Conservation (phyloP, 2,113 vertebrate genomes). For the Brevimyrus niger region DNA sequence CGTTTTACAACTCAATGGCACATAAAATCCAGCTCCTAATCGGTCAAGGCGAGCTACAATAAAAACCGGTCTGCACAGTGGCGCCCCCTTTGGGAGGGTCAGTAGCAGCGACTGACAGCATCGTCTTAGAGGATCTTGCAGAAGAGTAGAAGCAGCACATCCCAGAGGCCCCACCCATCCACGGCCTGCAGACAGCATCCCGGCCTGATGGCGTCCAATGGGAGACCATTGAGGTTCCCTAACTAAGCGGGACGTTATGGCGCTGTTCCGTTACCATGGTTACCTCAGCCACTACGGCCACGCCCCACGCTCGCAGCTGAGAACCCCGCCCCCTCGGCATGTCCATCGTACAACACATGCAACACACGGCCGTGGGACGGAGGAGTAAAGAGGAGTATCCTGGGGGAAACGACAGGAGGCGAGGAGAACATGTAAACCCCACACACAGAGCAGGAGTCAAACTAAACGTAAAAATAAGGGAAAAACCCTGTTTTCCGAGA, state of each 20-base stretch:
- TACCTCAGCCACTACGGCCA: not conserved
- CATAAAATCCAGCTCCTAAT: not conserved
- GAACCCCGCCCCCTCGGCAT: not conserved
- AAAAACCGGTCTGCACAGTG: not conserved
- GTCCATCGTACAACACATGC: not conserved
- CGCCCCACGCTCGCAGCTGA: not conserved
- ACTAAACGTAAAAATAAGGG: not conserved
- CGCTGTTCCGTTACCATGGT: not conserved
- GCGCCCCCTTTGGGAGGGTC: not conserved
- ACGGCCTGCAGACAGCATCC: not conserved
- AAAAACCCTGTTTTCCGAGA: not conserved
- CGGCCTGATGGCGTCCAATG: not conserved
- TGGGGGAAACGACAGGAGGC: not conserved
- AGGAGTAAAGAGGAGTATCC: not conserved
- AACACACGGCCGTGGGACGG: not conserved
- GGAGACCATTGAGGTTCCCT: not conserved
- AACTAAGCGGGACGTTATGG: not conserved
- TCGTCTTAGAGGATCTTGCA: not conserved
- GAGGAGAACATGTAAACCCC: not conserved
- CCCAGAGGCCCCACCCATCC: not conserved
- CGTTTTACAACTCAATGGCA: not conserved
- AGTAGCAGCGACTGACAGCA: not conserved
- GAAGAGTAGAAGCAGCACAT: not conserved
- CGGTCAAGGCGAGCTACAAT: not conserved
- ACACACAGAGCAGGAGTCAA: not conserved